A percentile compares a stretch with the other conserved stretches of the same genome.
phyloP scores from a whole-genome alignment of 2,888 invertebrate species.

The Chrysolina americana region DNA sequence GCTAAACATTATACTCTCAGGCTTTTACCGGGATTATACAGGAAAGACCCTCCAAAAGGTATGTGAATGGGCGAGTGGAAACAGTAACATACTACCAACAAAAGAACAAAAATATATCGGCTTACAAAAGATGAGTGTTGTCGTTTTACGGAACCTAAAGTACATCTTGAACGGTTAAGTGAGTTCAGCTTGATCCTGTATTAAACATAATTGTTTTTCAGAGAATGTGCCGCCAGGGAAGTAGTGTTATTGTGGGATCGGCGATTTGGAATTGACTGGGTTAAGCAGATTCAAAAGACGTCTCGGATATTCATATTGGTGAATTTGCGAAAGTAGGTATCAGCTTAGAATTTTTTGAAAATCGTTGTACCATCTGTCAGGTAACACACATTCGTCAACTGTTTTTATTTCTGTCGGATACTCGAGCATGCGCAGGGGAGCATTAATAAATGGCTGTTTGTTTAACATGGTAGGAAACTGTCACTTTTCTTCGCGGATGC shows the following conservation, averaged over 20 bases:
- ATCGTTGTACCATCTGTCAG: too few species aligned
- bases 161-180: conserved; percentile 41
- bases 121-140: conserved; percentile 49
- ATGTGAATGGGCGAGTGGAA: conserved; percentile 50
- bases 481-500: too few species aligned
- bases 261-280: background rate
- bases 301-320: background rate
- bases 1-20: conserved; percentile 58
- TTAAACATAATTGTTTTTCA: conserved; percentile 43
- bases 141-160: conserved; percentile 42
- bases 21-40: conserved; percentile 59
- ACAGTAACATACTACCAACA: conserved; percentile 54
- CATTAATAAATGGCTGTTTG: too few species aligned
- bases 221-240: conserved; percentile 30
- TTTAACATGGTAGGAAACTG: too few species aligned
- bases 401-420: too few species aligned
- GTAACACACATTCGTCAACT: too few species aligned
- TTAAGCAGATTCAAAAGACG: conserved; percentile 4
- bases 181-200: conserved; percentile 39
- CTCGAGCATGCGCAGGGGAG: too few species aligned
- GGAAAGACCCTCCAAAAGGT: conserved; percentile 49
- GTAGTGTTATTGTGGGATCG: conserved; percentile 9
- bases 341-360: too few species aligned
- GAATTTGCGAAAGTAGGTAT: conserved; percentile 54
- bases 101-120: conserved; percentile 53